Conservation (phyloP, 2,888 invertebrate genomes). For the Geophilus truncorum region DNA sequence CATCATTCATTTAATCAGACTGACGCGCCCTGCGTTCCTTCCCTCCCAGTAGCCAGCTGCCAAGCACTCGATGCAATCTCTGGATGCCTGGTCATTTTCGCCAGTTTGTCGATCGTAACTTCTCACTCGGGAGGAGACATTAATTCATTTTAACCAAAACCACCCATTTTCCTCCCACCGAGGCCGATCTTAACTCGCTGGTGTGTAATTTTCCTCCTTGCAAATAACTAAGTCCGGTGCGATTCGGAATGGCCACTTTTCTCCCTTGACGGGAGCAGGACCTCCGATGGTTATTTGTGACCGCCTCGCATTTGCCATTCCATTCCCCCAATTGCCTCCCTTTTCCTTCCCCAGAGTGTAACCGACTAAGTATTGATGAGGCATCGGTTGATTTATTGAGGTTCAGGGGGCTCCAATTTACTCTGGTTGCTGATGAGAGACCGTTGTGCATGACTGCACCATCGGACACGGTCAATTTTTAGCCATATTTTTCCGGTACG, state of each 20-base stretch:
- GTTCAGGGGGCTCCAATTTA: constrained; percentile 25
- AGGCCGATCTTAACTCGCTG: background rate
- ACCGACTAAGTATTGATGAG: constrained; percentile 15
- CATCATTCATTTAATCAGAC: background rate
- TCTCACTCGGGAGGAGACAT: constrained; percentile 1
- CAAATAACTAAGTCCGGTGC: constrained; percentile 1
- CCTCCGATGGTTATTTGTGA: constrained; percentile 13
- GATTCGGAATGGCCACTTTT: background rate
- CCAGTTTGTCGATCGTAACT: background rate
- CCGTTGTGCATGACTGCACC: constrained; percentile 24
- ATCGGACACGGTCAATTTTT: constrained; percentile 18
- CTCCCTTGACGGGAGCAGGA: background rate
- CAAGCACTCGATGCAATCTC: background rate
- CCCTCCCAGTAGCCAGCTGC: constrained; percentile 5
- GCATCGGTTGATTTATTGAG: constrained; percentile 5
- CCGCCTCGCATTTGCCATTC: background rate
- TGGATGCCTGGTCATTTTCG: background rate
- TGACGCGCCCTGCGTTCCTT: background rate
- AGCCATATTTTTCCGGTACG: constrained; percentile 1
- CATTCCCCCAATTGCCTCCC: background rate
- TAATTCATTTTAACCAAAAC: constrained; percentile 5
- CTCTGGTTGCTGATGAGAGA: constrained; percentile 27
- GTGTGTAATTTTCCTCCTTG: background rate
- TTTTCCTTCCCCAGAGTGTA: background rate
- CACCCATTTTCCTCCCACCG: background rate